Evolutionary conservation across 30 jellyfish, hydroid and myxozoan species (phyloP), one percentile per base, ranked within the genome.

Genomic region (Nemopilema nomurai): DNA sequence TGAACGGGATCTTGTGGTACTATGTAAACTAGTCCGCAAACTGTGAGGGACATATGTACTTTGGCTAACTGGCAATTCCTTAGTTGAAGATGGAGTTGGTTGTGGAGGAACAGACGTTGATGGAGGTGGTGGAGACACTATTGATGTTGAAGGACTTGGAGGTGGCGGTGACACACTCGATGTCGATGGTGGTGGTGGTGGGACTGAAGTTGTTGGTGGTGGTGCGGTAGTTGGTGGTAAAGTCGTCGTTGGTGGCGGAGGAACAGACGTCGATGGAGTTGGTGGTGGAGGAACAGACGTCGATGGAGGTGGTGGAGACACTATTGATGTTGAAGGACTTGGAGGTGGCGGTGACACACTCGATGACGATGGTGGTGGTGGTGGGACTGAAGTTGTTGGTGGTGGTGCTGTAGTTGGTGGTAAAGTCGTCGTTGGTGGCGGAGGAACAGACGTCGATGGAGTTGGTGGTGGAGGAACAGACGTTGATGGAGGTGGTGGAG

Each of bases 251-350:
- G n/a, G n/a, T n/a, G n/a, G n/a, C n/a, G n/a, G n/a, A n/a, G n/a
- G n/a, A n/a, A n/a, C n/a, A n/a, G n/a, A n/a, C n/a, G n/a, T n/a
- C n/a, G n/a, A n/a, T n/a, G n/a, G n/a, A n/a, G n/a, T n/a, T n/a
- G n/a, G n/a, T n/a, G n/a, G n/a, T n/a, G n/a, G n/a, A n/a, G n/a
- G n/a, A n/a, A n/a, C n/a, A 19, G 0, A 69, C 49, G 32, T 74
- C 84, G 24, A 69, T 67, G 16, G 76, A 24, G 79, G 30, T 64
- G 89, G 26, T 21, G 79, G 16, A 0, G 70, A 31, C 9, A 31
- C 22, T 27, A 74, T 21, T 64, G 91, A 21, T 30, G 62, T 29
- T 9, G 88, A 16, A 66, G 87, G 28, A 26, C 24, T 8, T 1
- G 91, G 73, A 18, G 72, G 62, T 6, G 74, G n/a, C n/a, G n/a